Conservation (phyloP, 1,140 invertebrate genomes). For the Ceratosolen fusciceps region DNA sequence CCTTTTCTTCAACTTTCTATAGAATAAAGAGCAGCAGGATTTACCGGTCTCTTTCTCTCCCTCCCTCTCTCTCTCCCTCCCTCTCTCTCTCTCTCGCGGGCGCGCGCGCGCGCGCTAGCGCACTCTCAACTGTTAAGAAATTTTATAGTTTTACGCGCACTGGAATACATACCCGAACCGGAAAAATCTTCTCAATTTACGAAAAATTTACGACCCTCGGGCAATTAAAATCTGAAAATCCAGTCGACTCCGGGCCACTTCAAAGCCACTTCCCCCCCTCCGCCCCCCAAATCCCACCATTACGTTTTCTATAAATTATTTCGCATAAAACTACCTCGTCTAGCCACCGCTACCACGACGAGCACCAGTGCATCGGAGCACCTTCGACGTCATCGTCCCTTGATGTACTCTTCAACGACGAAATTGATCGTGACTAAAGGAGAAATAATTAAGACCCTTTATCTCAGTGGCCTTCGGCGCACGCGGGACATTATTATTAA, state of each 20-base stretch:
- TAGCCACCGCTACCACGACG: too few relatives aligned
- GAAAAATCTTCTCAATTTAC: background rate
- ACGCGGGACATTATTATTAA: too few relatives aligned
- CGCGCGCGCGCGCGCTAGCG: too few relatives aligned
- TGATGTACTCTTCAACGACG: background rate
- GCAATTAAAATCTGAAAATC: background rate
- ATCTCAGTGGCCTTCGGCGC: too few relatives aligned
- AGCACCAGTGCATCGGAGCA: background rate
- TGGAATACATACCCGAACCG: background rate
- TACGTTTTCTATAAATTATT: too few relatives aligned
- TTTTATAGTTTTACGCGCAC: background rate
- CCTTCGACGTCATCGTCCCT: background rate
- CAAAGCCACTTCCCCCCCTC: too few relatives aligned
- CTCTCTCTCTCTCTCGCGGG: background rate
- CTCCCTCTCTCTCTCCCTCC: too few relatives aligned
- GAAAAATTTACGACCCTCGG: background rate
- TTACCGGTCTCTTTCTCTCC: background rate
- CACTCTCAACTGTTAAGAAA: constrained; percentile 12
- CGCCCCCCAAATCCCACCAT: too few relatives aligned
- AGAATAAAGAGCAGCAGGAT: constrained; percentile 19
- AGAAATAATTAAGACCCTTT: background rate
- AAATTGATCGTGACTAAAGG: background rate
- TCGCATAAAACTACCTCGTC: too few relatives aligned
- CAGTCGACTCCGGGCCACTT: background rate
- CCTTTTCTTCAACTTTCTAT: constrained; percentile 8